Base-by-base conservation (phyloP, 1,140 invertebrate species). In the Arctopsyche grandis region DNA sequence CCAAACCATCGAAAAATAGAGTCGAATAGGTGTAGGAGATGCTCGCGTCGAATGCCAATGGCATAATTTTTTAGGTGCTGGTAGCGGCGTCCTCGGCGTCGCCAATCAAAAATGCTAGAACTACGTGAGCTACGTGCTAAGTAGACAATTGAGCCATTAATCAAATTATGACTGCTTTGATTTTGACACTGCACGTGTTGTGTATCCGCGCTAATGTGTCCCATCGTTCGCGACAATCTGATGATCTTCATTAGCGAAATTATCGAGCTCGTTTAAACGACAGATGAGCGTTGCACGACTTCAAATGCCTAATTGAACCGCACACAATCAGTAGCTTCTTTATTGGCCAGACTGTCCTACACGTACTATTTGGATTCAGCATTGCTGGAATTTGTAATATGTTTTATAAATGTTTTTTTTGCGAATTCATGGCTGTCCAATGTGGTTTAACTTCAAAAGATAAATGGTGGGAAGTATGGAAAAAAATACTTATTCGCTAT, bases 1-100 rank as follows among this genome's bases (percentile, higher is more conserved):
- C 56, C 56, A 60, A 60, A 21, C 7, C 16, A 21, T 60, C 56
- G 16, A 21, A 60, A 60, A 19, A 60, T 60, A 60, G 56, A 60
- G 56, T 19, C 16, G 56, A 38, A 38, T 19, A 9, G 56, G 16
- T 60, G 16, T 60, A 38, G 29, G 29, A 38, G 29, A 38, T 56
- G 48, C 16, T 19, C 12, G 48, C 48, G 12, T 60, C 56, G 21
- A 19, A 60, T 60, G 14, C 7, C 16, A 9, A 21, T 60, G 56
- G 7, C 16, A 52, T 19, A 52, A 52, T 60, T 19, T 56, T 60
- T 19, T 60, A 21, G n/a, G 16, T 21, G 29, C 29, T 38, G 7
- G 29, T n/a, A 38, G 29, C 16, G 9, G 56, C 56, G 16, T 60
- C 16, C 56, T 60, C 56, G 16, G 9, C 10, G 48, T 52, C 1